Evolutionary conservation across 2,113 vertebrate species (phyloP).

Genomic region (Heteronetta atricapilla): DNA sequence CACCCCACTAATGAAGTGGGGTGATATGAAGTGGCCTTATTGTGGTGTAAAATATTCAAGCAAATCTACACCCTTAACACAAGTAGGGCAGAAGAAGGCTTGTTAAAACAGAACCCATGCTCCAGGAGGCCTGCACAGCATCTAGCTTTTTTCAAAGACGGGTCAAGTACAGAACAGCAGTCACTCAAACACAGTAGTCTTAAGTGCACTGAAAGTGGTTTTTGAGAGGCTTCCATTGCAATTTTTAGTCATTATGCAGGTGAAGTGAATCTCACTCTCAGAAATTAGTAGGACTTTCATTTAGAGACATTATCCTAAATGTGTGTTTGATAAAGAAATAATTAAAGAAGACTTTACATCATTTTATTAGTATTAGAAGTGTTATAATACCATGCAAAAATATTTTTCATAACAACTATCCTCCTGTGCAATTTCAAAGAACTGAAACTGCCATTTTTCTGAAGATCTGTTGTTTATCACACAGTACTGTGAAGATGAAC

Average conservation of each 20-base stretch:
- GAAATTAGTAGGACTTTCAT: neutral
- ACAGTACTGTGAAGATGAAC: neutral
- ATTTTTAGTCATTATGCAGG: neutral
- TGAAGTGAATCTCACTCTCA: conserved; percentile 6
- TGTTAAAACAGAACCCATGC: neutral
- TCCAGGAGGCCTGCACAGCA: neutral
- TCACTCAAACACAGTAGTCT: neutral
- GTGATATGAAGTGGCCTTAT: neutral
- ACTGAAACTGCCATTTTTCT: conserved; percentile 24
- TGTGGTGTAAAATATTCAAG: neutral
- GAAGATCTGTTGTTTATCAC: conserved; percentile 13
- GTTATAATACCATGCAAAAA: neutral
- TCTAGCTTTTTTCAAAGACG: neutral
- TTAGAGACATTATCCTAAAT: neutral
- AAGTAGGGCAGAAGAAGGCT: neutral
- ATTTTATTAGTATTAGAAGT: neutral
- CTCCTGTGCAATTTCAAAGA: neutral
- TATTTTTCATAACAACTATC: neutral
- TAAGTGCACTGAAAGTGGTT: neutral
- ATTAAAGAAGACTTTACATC: neutral
- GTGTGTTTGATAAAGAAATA: neutral
- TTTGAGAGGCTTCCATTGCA: neutral
- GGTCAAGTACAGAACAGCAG: neutral
- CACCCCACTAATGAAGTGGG: neutral
- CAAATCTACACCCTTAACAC: neutral